Conservation (phyloP, 2,888 invertebrate genomes). For the Cancer borealis region DNA sequence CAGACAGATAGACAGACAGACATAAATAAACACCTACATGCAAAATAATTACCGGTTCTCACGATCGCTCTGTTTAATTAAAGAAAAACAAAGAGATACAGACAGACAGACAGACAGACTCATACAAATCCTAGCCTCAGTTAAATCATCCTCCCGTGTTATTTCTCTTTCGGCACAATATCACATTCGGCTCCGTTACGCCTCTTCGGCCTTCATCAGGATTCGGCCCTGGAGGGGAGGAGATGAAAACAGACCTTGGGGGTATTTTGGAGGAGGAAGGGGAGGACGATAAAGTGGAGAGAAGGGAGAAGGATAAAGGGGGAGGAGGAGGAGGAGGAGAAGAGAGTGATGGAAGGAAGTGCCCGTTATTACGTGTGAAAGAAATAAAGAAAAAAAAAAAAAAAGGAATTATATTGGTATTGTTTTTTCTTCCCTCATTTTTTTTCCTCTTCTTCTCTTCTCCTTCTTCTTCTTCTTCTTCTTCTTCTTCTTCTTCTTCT, state of each 20-base stretch:
- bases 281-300: not conserved
- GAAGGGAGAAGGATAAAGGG: not conserved
- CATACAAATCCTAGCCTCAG: not conserved
- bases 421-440: constrained; percentile 7
- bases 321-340: not conserved
- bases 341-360: not conserved
- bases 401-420: not conserved
- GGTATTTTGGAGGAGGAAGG: not conserved
- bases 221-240: not conserved
- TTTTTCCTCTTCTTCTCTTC: not conserved
- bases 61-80: not conserved
- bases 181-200: not conserved
- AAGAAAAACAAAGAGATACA: not conserved
- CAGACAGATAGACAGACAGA: not conserved
- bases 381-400: not conserved
- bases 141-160: not conserved
- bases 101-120: not conserved
- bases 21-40: too few species aligned
- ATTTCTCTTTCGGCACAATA: not conserved
- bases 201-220: not conserved
- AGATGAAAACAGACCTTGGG: not conserved
- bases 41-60: not conserved
- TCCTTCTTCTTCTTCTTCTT: not conserved
- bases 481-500: constrained; percentile 12
- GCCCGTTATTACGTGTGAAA: not conserved